Evolutionary conservation across 1,140 invertebrate species (phyloP).

Genomic region (Trichomalopsis sarcophagae): DNA sequence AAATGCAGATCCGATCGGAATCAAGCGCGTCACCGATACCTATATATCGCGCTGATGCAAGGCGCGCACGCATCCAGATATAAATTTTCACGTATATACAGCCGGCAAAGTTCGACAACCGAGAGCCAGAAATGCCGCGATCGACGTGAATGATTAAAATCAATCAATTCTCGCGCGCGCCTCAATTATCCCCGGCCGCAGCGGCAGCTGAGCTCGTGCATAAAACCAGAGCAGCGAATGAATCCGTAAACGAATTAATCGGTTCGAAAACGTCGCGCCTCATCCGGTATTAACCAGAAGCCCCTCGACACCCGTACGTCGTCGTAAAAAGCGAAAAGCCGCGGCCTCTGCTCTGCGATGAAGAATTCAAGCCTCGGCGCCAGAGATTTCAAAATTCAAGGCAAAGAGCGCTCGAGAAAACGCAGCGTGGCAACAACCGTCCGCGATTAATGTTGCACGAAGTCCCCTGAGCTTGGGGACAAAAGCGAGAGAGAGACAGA

Average conservation of each 20-base stretch:
- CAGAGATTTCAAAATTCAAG: neutral
- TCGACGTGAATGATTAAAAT: no score
- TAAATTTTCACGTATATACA: no score
- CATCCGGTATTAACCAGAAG: neutral
- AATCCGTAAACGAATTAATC: neutral
- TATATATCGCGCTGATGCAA: no score
- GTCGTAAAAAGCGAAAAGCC: neutral
- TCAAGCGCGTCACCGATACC: no score
- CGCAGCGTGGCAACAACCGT: constrained; percentile 16
- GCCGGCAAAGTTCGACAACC: no score
- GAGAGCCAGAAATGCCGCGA: no score
- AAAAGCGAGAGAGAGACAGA: neutral
- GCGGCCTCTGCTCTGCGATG: neutral
- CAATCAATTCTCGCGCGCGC: no score
- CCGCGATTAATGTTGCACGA: constrained; percentile 45
- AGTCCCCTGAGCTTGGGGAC: constrained; percentile 12
- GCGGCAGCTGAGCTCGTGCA: neutral
- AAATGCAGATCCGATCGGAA: no score
- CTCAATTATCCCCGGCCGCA: no score
- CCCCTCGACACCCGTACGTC: no score
- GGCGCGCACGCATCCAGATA: no score
- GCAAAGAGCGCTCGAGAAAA: neutral
- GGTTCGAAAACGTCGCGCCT: neutral
- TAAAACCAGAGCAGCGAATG: neutral
- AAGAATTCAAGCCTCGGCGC: neutral